Conservation (phyloP, 2,113 vertebrate genomes). For the Sinosuthora webbiana region DNA sequence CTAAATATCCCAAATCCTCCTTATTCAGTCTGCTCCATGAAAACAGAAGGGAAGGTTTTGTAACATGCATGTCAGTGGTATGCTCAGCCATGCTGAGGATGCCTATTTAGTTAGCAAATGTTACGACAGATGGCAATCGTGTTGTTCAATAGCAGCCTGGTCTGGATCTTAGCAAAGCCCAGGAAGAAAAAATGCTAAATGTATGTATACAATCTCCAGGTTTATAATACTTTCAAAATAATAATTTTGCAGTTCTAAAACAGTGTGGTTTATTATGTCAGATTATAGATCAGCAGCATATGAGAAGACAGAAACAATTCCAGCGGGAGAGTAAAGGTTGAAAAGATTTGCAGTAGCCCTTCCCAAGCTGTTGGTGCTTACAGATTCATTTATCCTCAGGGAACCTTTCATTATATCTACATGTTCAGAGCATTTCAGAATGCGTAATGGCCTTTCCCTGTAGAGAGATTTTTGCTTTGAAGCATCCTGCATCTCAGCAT, state of each 20-base stretch:
- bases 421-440: neutral
- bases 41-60: neutral
- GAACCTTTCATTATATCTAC: constrained; percentile 27
- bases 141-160: neutral
- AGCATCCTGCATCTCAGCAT: constrained; percentile 16
- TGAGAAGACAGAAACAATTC: neutral
- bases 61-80: neutral
- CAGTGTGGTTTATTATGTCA: neutral
- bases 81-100: neutral
- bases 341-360: constrained; percentile 11
- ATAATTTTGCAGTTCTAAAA: neutral
- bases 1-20: neutral
- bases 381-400: constrained; percentile 31
- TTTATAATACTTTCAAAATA: neutral
- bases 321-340: neutral
- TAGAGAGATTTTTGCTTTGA: constrained; percentile 10
- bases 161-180: neutral
- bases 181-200: neutral
- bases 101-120: neutral
- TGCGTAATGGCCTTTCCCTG: neutral
- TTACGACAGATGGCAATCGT: constrained; percentile 16
- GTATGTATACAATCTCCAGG: neutral
- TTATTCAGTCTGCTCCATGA: neutral
- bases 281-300: neutral
- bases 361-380: neutral